These are phyloP conservation scores for Brachionus manjavacas DNA, from an alignment of 1,140 invertebrate species.

Conservation along the genomic window DNA sequence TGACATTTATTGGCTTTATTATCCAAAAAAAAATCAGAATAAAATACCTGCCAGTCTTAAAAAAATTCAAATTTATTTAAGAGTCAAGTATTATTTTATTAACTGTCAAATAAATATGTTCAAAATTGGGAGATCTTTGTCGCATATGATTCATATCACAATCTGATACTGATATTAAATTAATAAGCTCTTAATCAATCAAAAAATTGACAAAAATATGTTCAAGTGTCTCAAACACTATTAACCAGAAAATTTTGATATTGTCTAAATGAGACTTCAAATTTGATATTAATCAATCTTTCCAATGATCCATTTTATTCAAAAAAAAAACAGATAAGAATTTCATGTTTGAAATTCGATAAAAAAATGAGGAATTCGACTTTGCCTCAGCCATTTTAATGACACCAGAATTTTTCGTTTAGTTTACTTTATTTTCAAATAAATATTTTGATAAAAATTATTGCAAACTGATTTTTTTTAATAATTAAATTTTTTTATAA, in stretches of 20 bases:
- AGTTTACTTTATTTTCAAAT: no score
- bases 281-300: neutral
- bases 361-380: neutral
- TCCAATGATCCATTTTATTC: neutral
- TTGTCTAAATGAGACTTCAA: neutral
- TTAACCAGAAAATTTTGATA: neutral
- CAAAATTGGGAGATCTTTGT: neutral
- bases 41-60: neutral
- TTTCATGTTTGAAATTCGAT: neutral
- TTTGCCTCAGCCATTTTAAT: no score
- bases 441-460: no score
- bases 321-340: neutral
- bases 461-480: no score
- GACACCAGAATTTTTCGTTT: no score
- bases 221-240: constrained; percentile 3
- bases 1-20: constrained; percentile 19
- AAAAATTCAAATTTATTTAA: neutral
- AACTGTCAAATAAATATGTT: neutral
- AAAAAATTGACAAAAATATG: neutral
- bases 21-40: neutral
- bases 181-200: constrained; percentile 31
- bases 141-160: neutral
- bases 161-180: neutral
- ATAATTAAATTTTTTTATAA: no score
- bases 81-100: neutral